Percentiles rank a stretch among this genome's conserved stretches.
phyloP scores from a whole-genome alignment of 2,113 vertebrate species.

The Eretmochelys imbricata region DNA sequence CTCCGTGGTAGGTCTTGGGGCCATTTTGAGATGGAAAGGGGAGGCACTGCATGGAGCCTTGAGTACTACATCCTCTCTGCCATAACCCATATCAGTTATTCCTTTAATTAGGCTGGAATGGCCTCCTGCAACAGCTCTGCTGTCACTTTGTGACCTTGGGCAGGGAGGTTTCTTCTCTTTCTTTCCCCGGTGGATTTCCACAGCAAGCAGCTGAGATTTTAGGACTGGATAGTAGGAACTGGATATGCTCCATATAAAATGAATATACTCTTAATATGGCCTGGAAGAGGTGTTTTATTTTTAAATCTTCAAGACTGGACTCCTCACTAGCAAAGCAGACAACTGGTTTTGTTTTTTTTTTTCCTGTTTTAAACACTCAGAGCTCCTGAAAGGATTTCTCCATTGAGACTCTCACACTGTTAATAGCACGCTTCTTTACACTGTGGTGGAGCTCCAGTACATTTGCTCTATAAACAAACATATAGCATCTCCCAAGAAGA shows the following conservation, averaged over 20 bases:
- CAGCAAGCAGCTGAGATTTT: neutral
- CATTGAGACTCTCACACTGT: neutral
- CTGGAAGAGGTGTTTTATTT: neutral
- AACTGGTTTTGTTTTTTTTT: neutral
- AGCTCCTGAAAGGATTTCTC: slow-evolving; percentile 12
- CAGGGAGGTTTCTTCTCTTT: neutral
- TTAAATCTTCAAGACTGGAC: neutral
- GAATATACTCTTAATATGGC: neutral
- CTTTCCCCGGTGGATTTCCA: neutral
- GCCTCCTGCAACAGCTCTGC: neutral
- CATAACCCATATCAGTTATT: neutral
- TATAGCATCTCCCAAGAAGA: neutral
- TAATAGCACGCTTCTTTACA: neutral
- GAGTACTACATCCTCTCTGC: neutral
- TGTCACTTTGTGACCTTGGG: neutral
- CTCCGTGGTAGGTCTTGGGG: neutral
- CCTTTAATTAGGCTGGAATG: neutral
- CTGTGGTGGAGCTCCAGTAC: neutral
- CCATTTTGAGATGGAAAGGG: neutral
- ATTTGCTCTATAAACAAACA: neutral
- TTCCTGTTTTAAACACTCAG: neutral
- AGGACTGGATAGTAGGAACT: neutral
- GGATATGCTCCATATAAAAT: neutral
- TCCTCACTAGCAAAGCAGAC: neutral
- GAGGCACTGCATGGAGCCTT: neutral